Percentiles rank a stretch among this genome's conserved stretches.
phyloP scores from a whole-genome alignment of 2,888 invertebrate genomes.

The Perdita meconis region DNA sequence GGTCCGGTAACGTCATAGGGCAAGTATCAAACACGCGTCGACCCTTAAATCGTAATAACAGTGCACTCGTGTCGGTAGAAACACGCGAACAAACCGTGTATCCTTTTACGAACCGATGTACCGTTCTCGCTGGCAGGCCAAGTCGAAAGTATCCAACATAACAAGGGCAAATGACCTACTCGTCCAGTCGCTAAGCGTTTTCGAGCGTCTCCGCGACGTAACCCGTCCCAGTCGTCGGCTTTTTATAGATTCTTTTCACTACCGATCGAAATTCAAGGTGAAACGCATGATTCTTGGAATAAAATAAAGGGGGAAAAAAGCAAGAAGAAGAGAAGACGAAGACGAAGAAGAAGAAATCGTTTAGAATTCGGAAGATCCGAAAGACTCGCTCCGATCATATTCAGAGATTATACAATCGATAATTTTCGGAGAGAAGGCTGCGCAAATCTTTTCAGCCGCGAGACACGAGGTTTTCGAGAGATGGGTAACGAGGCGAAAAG shows the following conservation, averaged over 20 bases:
- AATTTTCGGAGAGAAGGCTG: background rate
- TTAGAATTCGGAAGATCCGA: background rate
- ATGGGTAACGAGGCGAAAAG: constrained; percentile 65
- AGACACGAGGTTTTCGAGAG: constrained; percentile 29
- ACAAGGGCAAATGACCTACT: constrained; percentile 65
- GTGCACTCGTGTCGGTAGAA: constrained; percentile 27
- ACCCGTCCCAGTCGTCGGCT: background rate
- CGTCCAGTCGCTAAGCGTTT: constrained; percentile 58
- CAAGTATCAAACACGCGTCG: constrained; percentile 8
- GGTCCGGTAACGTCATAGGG: background rate
- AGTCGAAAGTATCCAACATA: constrained; percentile 65
- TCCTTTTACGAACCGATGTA: constrained; percentile 62
- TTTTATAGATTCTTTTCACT: background rate
- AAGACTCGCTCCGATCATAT: background rate
- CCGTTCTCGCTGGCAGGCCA: constrained; percentile 56
- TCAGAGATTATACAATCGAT: background rate
- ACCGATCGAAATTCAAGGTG: background rate
- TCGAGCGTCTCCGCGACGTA: constrained; percentile 41
- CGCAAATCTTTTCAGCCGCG: background rate
- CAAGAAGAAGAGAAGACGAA: no score
- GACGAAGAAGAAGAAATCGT: background rate
- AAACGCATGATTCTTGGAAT: background rate
- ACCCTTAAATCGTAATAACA: constrained; percentile 50
- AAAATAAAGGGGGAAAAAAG: background rate
- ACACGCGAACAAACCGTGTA: constrained; percentile 44